These are phyloP conservation scores for Aethes cnicana DNA, from an alignment of 2,888 invertebrate species.

Conservation along the genomic window DNA sequence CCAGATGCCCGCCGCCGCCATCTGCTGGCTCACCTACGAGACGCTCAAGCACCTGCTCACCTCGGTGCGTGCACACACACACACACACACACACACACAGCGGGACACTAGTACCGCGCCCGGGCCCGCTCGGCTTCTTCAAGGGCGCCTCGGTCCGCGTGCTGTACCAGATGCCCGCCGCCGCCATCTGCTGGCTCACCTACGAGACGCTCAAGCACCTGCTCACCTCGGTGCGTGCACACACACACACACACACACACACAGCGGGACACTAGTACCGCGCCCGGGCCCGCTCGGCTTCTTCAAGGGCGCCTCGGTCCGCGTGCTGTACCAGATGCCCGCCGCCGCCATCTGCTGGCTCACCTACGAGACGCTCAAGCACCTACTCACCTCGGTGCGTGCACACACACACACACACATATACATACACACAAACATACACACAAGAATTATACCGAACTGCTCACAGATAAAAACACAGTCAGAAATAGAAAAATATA, in stretches of 20 bases:
- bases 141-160: conserved; percentile 93
- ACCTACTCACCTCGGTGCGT: no score
- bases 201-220: conserved; percentile 95
- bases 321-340: no score
- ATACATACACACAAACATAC: conserved; percentile 83
- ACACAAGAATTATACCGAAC: no score
- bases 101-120: conserved; percentile 58
- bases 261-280: neutral
- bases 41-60: no score
- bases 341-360: no score
- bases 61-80: no score
- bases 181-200: conserved; percentile 99
- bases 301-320: no score
- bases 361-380: no score
- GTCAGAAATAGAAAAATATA: no score
- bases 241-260: neutral
- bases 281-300: conserved; percentile 88
- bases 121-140: conserved; percentile 93
- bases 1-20: no score
- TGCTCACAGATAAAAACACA: no score
- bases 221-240: conserved; percentile 51
- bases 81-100: conserved; percentile 90
- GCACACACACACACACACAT: conserved; percentile 89
- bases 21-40: no score
- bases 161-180: conserved; percentile 98